Evolutionary conservation across 1,140 invertebrate genomes (phyloP).

Genomic region (Ganaspis sp.): DNA sequence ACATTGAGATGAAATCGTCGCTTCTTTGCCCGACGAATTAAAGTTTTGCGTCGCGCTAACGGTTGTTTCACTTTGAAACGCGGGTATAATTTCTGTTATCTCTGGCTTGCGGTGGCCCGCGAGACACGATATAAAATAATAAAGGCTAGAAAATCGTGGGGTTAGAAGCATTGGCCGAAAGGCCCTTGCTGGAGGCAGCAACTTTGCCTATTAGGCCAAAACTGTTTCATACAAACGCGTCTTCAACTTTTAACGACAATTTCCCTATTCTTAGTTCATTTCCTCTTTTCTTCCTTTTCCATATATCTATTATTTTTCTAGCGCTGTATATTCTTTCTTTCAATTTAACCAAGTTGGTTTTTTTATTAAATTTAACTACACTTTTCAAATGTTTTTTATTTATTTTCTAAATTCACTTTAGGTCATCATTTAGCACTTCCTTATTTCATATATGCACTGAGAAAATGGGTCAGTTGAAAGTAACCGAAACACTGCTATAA

Average conservation of each 20-base stretch:
- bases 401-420: too few species aligned
- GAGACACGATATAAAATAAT: slow-evolving; percentile 74
- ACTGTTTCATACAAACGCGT: slow-evolving; percentile 71
- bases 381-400: too few species aligned
- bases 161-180: slow-evolving; percentile 9
- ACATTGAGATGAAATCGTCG: slow-evolving; percentile 58
- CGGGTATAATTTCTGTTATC: slow-evolving; percentile 73
- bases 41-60: slow-evolving; percentile 69
- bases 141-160: slow-evolving; percentile 56
- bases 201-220: slow-evolving; percentile 74
- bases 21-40: slow-evolving; percentile 60
- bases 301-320: slow-evolving; percentile 37
- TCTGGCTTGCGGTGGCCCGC: slow-evolving; percentile 55
- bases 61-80: slow-evolving; percentile 71
- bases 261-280: slow-evolving; percentile 38
- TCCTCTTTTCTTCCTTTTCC: background rate
- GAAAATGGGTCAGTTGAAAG: too few species aligned
- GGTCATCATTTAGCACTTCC: too few species aligned
- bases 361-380: background rate
- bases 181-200: slow-evolving; percentile 51
- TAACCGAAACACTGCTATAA: too few species aligned
- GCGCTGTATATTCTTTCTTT: background rate
- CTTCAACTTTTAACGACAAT: slow-evolving; percentile 71
- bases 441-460: too few species aligned
- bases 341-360: background rate